phyloP scores from a whole-genome alignment of 2,113 vertebrate genomes.

The Cyprinodon brontotheroides region DNA sequence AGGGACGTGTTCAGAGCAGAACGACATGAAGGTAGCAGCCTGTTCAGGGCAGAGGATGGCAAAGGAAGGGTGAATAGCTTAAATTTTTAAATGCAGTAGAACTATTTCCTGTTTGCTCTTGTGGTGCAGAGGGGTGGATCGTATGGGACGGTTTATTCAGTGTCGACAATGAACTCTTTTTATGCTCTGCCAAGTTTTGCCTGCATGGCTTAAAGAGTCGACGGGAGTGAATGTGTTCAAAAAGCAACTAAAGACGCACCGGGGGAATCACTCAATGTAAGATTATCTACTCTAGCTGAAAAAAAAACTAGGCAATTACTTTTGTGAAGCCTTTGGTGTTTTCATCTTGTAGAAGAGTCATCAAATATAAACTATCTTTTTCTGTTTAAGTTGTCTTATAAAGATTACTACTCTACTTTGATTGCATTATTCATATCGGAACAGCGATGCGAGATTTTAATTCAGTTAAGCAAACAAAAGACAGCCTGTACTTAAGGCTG shows the following conservation, averaged over 20 bases:
- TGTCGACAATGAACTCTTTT: constrained; percentile 53
- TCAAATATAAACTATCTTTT: not conserved
- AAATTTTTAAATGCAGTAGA: constrained; percentile 26
- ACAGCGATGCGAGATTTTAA: not conserved
- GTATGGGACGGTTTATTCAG: constrained; percentile 29
- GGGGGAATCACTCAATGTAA: not conserved
- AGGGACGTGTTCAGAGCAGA: constrained; percentile 30
- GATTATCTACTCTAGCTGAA: not conserved
- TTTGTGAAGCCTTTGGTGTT: not conserved
- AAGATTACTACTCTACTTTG: not conserved
- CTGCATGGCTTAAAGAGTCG: constrained; percentile 20
- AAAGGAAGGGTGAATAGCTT: constrained; percentile 59
- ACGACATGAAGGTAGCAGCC: constrained; percentile 30
- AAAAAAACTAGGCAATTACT: not conserved
- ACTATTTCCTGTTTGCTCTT: constrained; percentile 28
- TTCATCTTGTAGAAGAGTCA: not conserved
- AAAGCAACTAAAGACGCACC: not conserved
- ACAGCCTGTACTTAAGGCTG: too few species aligned
- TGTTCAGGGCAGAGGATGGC: constrained; percentile 48
- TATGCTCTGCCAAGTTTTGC: constrained; percentile 13
- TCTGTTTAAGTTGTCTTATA: not conserved
- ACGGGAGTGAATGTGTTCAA: constrained; percentile 16
- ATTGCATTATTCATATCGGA: not conserved
- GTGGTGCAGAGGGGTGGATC: constrained; percentile 13
- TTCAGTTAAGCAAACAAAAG: not conserved